These are phyloP conservation scores for Thamnophis sirtalis DNA, from an alignment of 2,113 vertebrate genomes.

Conservation along the genomic window DNA sequence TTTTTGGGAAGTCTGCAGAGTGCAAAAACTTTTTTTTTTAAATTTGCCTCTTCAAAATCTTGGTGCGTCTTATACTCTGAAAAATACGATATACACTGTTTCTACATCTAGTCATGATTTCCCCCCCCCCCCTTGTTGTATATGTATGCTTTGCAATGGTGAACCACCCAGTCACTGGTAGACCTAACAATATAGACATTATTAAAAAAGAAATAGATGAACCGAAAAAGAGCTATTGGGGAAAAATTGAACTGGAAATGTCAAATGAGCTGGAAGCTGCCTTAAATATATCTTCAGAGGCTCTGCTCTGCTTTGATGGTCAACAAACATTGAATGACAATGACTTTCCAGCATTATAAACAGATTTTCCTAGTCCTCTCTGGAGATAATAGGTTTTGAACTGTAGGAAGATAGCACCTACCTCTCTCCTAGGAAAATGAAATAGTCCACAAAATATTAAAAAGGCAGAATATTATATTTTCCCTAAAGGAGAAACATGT, in stretches of 20 bases:
- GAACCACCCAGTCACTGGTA: neutral
- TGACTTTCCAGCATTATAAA: neutral
- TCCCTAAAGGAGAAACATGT: too few species aligned
- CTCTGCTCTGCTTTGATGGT: neutral
- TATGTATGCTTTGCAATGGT: neutral
- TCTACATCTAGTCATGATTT: neutral
- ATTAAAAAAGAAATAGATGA: neutral
- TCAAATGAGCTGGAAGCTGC: neutral
- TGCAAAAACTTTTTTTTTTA: too few species aligned
- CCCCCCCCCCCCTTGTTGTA: neutral
- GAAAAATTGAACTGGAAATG: neutral
- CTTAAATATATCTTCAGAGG: neutral
- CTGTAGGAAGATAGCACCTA: too few species aligned
- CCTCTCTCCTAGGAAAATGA: too few species aligned
- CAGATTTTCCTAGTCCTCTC: neutral
- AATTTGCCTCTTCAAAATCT: too few species aligned
- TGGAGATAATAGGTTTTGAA: neutral
- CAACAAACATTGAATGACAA: neutral
- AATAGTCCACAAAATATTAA: too few species aligned
- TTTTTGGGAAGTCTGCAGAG: too few species aligned
- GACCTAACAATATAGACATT: neutral
- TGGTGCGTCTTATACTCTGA: too few species aligned
- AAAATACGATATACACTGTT: neutral
- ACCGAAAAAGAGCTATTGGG: neutral
- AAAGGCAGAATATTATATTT: too few species aligned